phyloP scores from a whole-genome alignment of 2,797 vertebrate genomes.

The Aldrovandia affinis region DNA sequence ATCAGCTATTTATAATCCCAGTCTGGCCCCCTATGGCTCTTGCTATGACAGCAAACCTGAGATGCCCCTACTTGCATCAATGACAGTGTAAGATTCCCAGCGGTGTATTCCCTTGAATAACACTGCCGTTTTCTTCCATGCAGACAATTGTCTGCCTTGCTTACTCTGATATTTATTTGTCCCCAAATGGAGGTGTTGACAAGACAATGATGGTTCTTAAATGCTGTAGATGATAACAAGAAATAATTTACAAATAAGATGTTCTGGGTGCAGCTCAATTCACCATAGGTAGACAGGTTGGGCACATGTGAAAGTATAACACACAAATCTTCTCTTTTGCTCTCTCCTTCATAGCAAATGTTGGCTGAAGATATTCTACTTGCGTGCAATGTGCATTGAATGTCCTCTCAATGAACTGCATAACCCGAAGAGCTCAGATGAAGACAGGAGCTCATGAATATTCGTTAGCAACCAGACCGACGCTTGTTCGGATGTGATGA shows the following conservation, averaged over 20 bases:
- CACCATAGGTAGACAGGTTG: background rate
- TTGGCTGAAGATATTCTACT: background rate
- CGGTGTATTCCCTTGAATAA: no score
- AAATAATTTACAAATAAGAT: background rate
- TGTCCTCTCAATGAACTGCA: no score
- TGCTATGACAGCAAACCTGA: background rate
- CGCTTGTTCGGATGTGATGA: background rate
- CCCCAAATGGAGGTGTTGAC: background rate
- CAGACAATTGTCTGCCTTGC: background rate
- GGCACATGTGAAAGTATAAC: background rate
- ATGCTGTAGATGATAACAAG: background rate
- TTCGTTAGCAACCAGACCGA: background rate
- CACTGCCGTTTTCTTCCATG: background rate
- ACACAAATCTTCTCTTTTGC: background rate
- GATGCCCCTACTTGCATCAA: background rate
- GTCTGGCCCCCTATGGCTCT: background rate
- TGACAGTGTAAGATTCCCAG: background rate
- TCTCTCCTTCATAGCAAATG: background rate
- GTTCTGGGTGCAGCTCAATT: background rate
- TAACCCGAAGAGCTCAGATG: background rate
- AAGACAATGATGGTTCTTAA: background rate
- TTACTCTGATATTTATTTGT: background rate
- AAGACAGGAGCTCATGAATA: background rate
- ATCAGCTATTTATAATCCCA: slow-evolving; percentile 1
- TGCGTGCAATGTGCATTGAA: no score